Evolutionary conservation across 2,113 vertebrate genomes (phyloP), one percentile per base, ranked within the genome.

Genomic region (Bubo blakistoni): DNA sequence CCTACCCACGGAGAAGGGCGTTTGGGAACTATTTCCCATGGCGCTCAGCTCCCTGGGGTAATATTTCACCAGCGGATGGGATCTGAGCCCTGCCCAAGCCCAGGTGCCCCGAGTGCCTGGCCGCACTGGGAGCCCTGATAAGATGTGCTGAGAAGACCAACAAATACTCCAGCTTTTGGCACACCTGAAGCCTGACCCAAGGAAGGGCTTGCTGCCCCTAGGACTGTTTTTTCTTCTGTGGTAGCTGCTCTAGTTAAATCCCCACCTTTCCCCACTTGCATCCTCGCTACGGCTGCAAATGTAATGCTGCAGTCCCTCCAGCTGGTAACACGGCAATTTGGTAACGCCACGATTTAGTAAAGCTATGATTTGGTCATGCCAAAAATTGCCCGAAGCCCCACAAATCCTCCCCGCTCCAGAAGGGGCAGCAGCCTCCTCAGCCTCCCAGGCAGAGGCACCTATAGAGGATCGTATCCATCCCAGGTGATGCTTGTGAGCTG

Each of bases 261-360:
- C 36, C 52, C 27, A 7, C 49, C 13, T 58, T 58, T 62, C 32
- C 32, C 42, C 40, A 9, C 46, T 36, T 11, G 30, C 44, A 44
- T 14, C 19, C 51, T 49, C 1, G 1, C 67, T 36, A 8, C 0
- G 1, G 34, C 70, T 51, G 36, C 34, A 54, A 67, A 49, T 2
- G 0, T 11, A 40, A 24, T 0, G 1, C 47, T 3, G 1, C 46
- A 22, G n/a, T 6, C 49, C 46, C 55, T 22, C 34, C 27, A 3
- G 12, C 0, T 26, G 52, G 1, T 42, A 74, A 62, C 0, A 0
- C 2, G 3, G 16, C 0, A 1, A 18, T 58, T 63, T 1, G 5
- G 42, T 40, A 52, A 57, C 0, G 0, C 44, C 51, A 26, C 2
- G 0, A 52, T 70, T 40, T 6, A 3, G 29, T 14, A 66, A 76